phyloP scores from a whole-genome alignment of 2,888 invertebrate species.

The Apoda limacodes region DNA sequence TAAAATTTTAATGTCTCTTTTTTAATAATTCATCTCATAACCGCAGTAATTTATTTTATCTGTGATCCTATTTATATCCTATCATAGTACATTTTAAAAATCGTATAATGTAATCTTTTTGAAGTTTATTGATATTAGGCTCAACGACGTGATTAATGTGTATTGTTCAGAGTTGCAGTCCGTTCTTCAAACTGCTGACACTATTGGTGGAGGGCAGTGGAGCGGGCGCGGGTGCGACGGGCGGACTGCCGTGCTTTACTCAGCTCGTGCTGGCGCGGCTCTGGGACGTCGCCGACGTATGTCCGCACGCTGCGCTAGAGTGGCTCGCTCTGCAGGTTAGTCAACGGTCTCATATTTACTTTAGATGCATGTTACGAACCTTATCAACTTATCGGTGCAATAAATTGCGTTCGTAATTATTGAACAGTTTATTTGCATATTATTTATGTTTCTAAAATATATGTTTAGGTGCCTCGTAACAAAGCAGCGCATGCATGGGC shows the following conservation, averaged over 20 bases:
- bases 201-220: slow-evolving; percentile 87
- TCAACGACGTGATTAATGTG: too few species aligned
- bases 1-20: too few species aligned
- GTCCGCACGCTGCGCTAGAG: slow-evolving; percentile 91
- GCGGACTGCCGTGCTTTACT: slow-evolving; percentile 91
- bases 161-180: slow-evolving; percentile 77
- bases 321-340: slow-evolving; percentile 86
- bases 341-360: too few species aligned
- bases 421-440: too few species aligned
- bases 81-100: too few species aligned
- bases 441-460: too few species aligned
- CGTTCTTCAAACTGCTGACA: slow-evolving; percentile 93
- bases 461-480: slow-evolving; percentile 79
- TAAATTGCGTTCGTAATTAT: too few species aligned
- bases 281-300: slow-evolving; percentile 91
- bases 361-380: background rate
- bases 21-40: too few species aligned
- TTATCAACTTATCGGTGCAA: background rate
- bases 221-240: slow-evolving; percentile 61
- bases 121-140: too few species aligned
- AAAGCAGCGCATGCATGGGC: slow-evolving; percentile 93
- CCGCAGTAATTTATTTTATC: too few species aligned
- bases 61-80: too few species aligned
- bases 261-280: slow-evolving; percentile 88
- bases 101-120: too few species aligned